Percentiles rank a stretch among this genome's conserved stretches.
phyloP scores from a whole-genome alignment of 2,888 invertebrate genomes.

The Eulithis prunata region DNA sequence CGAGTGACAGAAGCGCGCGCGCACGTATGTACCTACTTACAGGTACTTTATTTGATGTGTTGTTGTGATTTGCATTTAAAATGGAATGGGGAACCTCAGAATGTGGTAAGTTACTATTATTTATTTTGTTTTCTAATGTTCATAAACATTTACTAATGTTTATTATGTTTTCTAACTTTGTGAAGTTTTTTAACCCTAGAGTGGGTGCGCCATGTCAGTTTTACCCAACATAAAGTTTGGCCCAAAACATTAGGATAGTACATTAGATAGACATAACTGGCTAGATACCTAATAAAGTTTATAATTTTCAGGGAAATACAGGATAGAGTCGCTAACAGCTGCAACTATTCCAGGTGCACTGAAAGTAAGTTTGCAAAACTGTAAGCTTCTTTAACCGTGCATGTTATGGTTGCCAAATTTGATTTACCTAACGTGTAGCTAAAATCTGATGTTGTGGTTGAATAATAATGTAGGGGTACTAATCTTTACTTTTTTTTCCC shows the following conservation, averaged over 20 bases:
- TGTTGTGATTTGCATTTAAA: conserved; percentile 30
- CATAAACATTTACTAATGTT: no score
- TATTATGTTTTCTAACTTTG: background rate
- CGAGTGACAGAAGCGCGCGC: conserved; percentile 37
- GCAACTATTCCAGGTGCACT: conserved; percentile 85
- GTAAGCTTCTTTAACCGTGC: conserved; percentile 2
- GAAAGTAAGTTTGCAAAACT: conserved; percentile 69
- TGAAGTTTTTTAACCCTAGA: no score
- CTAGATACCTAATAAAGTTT: conserved; percentile 5
- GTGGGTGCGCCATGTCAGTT: no score
- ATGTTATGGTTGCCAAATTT: background rate
- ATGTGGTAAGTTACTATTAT: conserved; percentile 50
- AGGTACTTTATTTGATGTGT: background rate
- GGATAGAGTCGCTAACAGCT: conserved; percentile 83
- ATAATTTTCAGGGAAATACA: conserved; percentile 81
- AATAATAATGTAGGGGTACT: no score
- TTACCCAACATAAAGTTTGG: no score
- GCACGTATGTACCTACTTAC: conserved; percentile 36
- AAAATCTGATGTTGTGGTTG: no score
- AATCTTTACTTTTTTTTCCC: no score
- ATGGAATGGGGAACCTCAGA: conserved; percentile 65
- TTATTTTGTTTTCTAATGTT: background rate
- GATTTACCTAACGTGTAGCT: no score
- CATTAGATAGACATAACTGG: no score
- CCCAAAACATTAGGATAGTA: no score